Evolutionary conservation across 2,888 invertebrate species (phyloP).

Genomic region (Parelbella ahira): DNA sequence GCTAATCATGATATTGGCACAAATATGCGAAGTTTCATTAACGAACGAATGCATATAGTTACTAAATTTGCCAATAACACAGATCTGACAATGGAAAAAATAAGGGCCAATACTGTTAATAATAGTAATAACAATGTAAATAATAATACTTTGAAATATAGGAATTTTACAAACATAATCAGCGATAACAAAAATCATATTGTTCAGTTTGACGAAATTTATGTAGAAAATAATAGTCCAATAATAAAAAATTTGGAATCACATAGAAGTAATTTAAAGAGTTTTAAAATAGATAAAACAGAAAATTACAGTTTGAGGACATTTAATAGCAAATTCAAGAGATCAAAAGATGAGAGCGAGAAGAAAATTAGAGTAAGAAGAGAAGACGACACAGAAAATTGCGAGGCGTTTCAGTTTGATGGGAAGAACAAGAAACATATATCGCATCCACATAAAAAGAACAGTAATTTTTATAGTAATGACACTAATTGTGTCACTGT

Average conservation of each 20-base stretch:
- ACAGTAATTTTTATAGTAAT: conserved; percentile 48
- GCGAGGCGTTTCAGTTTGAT: conserved; percentile 44
- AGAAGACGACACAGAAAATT: conserved; percentile 41
- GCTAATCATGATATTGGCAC: conserved; percentile 54
- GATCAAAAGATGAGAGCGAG: neutral
- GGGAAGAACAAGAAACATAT: conserved; percentile 37
- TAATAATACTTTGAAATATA: conserved; percentile 29
- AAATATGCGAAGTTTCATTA: conserved; percentile 31
- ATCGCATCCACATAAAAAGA: conserved; percentile 50
- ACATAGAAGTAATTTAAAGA: conserved; percentile 38
- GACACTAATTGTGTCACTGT: conserved; percentile 54
- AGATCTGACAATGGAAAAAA: conserved; percentile 33
- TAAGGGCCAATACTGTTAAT: conserved; percentile 41
- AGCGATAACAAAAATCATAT: conserved; percentile 25
- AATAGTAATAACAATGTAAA: conserved; percentile 30
- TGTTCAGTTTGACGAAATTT: conserved; percentile 36
- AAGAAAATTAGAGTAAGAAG: conserved; percentile 43
- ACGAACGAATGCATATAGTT: conserved; percentile 31
- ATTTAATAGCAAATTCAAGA: conserved; percentile 21
- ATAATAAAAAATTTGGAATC: conserved; percentile 37
- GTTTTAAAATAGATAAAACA: conserved; percentile 27
- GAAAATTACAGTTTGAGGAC: conserved; percentile 26
- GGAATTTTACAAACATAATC: conserved; percentile 27
- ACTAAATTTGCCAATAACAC: conserved; percentile 39
- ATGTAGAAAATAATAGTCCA: conserved; percentile 38